A percentile compares a stretch with the other conserved stretches of the same genome.
These are phyloP conservation scores for Camponotus fellah DNA, from an alignment of 2,888 invertebrate genomes.

Conservation along the genomic window DNA sequence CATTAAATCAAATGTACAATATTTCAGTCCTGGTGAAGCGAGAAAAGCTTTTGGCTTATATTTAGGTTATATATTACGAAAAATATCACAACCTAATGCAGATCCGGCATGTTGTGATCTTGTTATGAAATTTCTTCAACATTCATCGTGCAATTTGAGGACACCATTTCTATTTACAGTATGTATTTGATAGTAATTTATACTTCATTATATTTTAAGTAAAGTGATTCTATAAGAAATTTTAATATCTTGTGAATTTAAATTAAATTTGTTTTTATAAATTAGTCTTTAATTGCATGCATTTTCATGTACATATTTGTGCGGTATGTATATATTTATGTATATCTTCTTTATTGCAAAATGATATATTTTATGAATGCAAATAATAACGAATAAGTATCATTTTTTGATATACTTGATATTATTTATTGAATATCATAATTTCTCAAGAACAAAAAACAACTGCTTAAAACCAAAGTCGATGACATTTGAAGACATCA, in stretches of 20 bases:
- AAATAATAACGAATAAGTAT: no score
- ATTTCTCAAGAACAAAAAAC: no score
- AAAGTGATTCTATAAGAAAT: not conserved
- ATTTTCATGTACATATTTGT: not conserved
- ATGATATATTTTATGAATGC: no score
- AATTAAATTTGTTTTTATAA: slow-evolving; percentile 6
- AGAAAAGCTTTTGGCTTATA: slow-evolving; percentile 93
- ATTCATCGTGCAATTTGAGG: slow-evolving; percentile 90
- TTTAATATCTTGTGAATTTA: not conserved
- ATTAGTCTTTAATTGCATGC: not conserved
- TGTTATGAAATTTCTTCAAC: slow-evolving; percentile 92
- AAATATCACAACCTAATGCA: slow-evolving; percentile 88
- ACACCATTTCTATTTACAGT: slow-evolving; percentile 90
- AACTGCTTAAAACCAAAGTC: no score
- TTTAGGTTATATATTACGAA: slow-evolving; percentile 91
- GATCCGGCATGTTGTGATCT: slow-evolving; percentile 87
- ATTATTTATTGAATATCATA: no score
- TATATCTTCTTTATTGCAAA: no score
- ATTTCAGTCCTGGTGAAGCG: slow-evolving; percentile 88
- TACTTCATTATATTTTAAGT: not conserved
- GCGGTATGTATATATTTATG: not conserved
- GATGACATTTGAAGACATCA: no score
- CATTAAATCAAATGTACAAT: not conserved
- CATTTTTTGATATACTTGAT: no score
- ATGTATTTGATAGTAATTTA: slow-evolving; percentile 61